These are phyloP conservation scores for Scaptomyza pallida DNA, from an alignment of 1,140 invertebrate species.

Conservation along the genomic window DNA sequence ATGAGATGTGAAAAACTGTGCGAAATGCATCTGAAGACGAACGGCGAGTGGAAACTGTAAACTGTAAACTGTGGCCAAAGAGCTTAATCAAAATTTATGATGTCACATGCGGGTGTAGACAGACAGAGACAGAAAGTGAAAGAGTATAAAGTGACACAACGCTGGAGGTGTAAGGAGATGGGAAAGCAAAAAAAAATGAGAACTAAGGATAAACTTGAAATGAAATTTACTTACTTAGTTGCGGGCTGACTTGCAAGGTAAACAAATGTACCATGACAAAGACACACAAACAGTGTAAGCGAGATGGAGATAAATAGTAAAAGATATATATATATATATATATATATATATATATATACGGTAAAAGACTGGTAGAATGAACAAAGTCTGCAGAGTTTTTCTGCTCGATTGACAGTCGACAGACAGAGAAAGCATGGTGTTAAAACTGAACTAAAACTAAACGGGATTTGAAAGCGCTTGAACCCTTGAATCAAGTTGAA, in stretches of 20 bases:
- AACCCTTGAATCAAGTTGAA: not conserved
- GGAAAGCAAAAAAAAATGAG: constrained; percentile 9
- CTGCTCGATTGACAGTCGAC: constrained; percentile 46
- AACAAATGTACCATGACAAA: constrained; percentile 34
- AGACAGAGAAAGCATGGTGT: constrained; percentile 8
- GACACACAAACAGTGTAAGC: not conserved
- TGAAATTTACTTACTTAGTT: constrained; percentile 59
- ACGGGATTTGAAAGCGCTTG: not conserved
- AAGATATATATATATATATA: too few relatives aligned
- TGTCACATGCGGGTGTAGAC: constrained; percentile 61
- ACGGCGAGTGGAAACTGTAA: constrained; percentile 12
- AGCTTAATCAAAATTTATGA: constrained; percentile 57
- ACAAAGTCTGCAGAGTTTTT: constrained; percentile 31
- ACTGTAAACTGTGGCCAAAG: constrained; percentile 49
- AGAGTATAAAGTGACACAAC: too few relatives aligned
- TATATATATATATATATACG: not conserved
- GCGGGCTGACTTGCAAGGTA: constrained; percentile 45
- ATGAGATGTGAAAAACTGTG: not conserved
- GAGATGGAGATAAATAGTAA: not conserved
- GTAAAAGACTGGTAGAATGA: not conserved
- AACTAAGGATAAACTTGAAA: constrained; percentile 53
- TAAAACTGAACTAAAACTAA: constrained; percentile 10
- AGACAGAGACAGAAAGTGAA: not conserved
- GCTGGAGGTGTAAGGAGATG: not conserved
- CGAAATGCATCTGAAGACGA: constrained; percentile 3